Evolutionary conservation across 2,113 vertebrate species (phyloP).

Genomic region (Mobula hypostoma): DNA sequence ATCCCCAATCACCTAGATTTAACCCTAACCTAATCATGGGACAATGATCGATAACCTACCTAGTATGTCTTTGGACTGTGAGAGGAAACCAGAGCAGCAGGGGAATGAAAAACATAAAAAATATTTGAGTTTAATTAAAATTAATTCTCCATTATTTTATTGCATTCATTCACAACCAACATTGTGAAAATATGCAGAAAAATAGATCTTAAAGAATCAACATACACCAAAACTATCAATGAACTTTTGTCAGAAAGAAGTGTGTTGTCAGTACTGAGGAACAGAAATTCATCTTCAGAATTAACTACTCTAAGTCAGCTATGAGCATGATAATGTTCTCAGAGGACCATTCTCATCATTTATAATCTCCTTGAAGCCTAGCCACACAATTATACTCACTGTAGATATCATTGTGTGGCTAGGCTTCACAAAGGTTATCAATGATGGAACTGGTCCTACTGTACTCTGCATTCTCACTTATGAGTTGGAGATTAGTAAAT

Average conservation of each 20-base stretch:
- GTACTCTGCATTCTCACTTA: not conserved
- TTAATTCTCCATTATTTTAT: not conserved
- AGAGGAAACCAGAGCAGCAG: no score
- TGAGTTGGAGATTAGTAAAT: not conserved
- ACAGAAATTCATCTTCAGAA: not conserved
- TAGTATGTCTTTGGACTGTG: no score
- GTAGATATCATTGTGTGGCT: not conserved
- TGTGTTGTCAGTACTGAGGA: not conserved
- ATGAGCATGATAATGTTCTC: not conserved
- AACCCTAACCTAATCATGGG: no score
- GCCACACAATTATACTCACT: not conserved
- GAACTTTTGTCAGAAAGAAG: not conserved
- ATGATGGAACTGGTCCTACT: no score
- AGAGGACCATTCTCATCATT: not conserved
- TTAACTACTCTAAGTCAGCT: not conserved
- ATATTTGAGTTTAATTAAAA: not conserved
- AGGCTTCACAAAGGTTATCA: no score
- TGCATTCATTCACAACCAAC: not conserved
- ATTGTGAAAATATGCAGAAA: not conserved
- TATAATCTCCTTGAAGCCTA: no score
- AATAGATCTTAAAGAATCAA: not conserved
- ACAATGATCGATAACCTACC: no score
- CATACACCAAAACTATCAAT: not conserved
- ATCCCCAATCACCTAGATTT: no score
- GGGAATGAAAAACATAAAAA: not conserved